Evolutionary conservation across 2,888 invertebrate species (phyloP).

Genomic region (Oxyteleia sp.): DNA sequence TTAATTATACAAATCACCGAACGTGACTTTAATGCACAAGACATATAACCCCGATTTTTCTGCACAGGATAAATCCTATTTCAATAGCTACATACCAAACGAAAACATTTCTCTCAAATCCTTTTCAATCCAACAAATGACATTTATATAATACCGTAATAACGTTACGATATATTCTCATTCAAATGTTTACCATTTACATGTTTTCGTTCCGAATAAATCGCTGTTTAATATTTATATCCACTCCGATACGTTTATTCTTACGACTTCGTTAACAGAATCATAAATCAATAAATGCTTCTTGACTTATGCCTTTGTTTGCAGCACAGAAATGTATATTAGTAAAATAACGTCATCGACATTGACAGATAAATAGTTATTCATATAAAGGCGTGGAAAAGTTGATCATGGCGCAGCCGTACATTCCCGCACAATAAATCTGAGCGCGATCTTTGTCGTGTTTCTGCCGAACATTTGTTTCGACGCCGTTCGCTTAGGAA

Average conservation of each 20-base stretch:
- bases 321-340: slow-evolving; percentile 40
- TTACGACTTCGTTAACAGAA: slow-evolving; percentile 63
- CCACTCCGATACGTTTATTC: slow-evolving; percentile 48
- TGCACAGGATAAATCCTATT: slow-evolving; percentile 3
- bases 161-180: slow-evolving; percentile 48
- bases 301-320: slow-evolving; percentile 68
- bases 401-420: slow-evolving; percentile 26
- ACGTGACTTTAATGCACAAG: not conserved
- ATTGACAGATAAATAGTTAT: slow-evolving; percentile 64
- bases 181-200: slow-evolving; percentile 56
- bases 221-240: slow-evolving; percentile 64
- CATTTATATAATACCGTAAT: slow-evolving; percentile 61
- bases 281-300: slow-evolving; percentile 68
- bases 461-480: slow-evolving; percentile 31
- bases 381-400: slow-evolving; percentile 61
- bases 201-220: slow-evolving; percentile 60
- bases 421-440: slow-evolving; percentile 37
- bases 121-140: slow-evolving; percentile 45
- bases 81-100: slow-evolving; percentile 7
- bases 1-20: slow-evolving; percentile 20
- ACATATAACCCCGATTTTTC: not conserved
- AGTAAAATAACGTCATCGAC: slow-evolving; percentile 63
- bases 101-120: slow-evolving; percentile 27
- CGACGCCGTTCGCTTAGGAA: slow-evolving; percentile 8
- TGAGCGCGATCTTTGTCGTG: slow-evolving; percentile 17